Evolutionary conservation across 1,140 invertebrate genomes (phyloP).

Genomic region (Atta cephalotes): DNA sequence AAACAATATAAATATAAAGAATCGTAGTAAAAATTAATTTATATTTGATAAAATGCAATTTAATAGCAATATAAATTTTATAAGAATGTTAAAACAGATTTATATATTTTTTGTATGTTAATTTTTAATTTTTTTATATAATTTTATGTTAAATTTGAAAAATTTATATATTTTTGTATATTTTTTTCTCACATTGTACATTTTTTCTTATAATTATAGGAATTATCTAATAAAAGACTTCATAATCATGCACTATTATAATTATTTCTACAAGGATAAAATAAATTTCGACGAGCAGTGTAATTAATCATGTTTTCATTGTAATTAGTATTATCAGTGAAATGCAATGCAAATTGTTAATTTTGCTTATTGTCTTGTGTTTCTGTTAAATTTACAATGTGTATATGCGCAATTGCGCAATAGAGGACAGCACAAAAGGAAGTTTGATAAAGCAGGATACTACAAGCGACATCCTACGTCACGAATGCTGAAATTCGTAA

Average conservation of each 20-base stretch:
- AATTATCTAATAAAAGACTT: background rate
- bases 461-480: conserved; percentile 4
- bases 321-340: conserved; percentile 17
- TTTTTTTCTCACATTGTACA: background rate
- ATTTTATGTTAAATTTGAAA: background rate
- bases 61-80: background rate
- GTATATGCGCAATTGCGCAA: background rate
- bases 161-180: background rate
- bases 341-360: conserved; percentile 9
- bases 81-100: background rate
- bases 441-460: background rate
- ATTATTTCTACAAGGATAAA: conserved; percentile 6
- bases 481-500: conserved; percentile 30
- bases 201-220: background rate
- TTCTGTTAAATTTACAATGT: conserved; percentile 8
- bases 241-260: background rate
- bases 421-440: background rate
- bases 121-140: background rate
- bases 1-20: background rate
- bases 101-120: background rate
- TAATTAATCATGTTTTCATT: background rate
- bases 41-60: conserved; percentile 2
- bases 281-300: background rate
- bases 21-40: background rate
- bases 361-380: conserved; percentile 4